Conservation (phyloP, 2,888 invertebrate species). For the Lasioglossum marginatum region DNA sequence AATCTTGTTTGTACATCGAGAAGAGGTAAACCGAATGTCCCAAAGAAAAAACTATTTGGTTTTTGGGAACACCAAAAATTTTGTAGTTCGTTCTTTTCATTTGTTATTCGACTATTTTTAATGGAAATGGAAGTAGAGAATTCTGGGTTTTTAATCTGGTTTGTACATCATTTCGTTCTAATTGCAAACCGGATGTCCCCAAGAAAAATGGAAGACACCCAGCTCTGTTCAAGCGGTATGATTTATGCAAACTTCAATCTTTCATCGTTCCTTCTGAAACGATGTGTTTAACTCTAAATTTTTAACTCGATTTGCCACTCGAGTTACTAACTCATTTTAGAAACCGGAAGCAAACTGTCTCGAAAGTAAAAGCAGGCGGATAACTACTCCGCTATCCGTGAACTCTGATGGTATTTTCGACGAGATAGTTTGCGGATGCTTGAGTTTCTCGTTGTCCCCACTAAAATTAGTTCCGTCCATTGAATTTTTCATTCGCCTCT, state of each 20-base stretch:
- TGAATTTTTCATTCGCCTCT: neutral
- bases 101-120: too few relatives aligned
- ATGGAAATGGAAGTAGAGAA: too few relatives aligned
- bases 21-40: too few relatives aligned
- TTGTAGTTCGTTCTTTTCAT: too few relatives aligned
- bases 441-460: neutral
- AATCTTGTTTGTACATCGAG: too few relatives aligned
- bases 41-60: too few relatives aligned
- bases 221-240: neutral
- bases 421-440: neutral
- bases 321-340: slow-evolving; percentile 1
- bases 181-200: neutral
- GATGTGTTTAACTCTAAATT: neutral
- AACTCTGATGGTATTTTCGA: neutral
- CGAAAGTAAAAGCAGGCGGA: neutral
- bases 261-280: neutral
- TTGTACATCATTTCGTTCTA: neutral
- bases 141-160: neutral
- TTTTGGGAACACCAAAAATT: neutral
- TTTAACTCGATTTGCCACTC: neutral
- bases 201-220: neutral
- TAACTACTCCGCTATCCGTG: neutral
- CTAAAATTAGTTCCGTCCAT: neutral
- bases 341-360: neutral
- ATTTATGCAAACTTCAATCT: neutral